A percentile compares a stretch with the other conserved stretches of the same genome.
Conservation (phyloP, 2,888 invertebrate genomes). For the Thymelicus acteon region DNA sequence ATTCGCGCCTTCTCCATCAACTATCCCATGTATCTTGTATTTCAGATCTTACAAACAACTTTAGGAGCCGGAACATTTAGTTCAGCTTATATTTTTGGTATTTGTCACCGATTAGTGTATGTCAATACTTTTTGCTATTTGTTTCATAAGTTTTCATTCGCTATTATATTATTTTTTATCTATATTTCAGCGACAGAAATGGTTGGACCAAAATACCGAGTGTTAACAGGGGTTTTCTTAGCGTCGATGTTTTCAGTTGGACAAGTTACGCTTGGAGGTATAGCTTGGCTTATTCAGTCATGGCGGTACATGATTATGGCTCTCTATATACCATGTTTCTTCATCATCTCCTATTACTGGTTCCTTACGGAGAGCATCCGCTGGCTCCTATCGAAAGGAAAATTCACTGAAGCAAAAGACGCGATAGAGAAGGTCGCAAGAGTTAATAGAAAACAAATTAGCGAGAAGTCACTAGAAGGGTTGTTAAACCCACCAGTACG, state of each 20-base stretch:
- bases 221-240: constrained; percentile 88
- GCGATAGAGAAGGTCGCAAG: constrained; percentile 86
- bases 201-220: constrained; percentile 89
- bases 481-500: constrained; percentile 68
- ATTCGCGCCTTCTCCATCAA: constrained; percentile 82
- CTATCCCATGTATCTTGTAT: constrained; percentile 80
- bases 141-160: not conserved
- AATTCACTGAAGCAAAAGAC: constrained; percentile 85
- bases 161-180: constrained; percentile 2
- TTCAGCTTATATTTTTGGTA: constrained; percentile 76
- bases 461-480: constrained; percentile 77
- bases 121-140: not conserved
- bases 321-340: constrained; percentile 87
- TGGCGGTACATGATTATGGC: constrained; percentile 89
- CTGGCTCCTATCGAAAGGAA: constrained; percentile 89
- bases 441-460: constrained; percentile 84
- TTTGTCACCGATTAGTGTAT: not conserved
- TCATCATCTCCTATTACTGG: constrained; percentile 88
- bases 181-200: constrained; percentile 87
- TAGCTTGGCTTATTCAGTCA: constrained; percentile 87
- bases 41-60: constrained; percentile 83
- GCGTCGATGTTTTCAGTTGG: constrained; percentile 90
- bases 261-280: constrained; percentile 87
- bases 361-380: constrained; percentile 88
- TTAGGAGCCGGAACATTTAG: constrained; percentile 82